A percentile compares a stretch with the other conserved stretches of the same genome.
Evolutionary conservation across 2,888 invertebrate genomes (phyloP).

Genomic region (Nomada lathburiana): DNA sequence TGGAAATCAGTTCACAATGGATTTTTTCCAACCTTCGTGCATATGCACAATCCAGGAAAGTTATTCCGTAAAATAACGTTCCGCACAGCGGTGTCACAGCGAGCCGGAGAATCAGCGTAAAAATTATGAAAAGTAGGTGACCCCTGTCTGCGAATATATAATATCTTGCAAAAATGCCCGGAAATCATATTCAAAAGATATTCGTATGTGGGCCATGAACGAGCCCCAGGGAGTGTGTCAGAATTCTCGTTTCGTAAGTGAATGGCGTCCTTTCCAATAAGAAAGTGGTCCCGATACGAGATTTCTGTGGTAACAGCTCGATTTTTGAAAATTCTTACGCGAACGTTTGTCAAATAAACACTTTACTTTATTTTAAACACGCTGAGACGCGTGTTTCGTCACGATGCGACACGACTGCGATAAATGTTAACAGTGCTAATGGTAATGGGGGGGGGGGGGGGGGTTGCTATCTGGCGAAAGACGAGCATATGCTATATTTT

Average conservation of each 20-base stretch:
- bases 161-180: constrained; percentile 25
- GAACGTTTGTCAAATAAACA: constrained; percentile 31
- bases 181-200: constrained; percentile 42
- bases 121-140: constrained; percentile 16
- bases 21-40: constrained; percentile 16
- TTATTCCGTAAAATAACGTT: not conserved
- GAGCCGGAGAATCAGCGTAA: not conserved
- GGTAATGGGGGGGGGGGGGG: too few species aligned
- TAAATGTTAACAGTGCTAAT: too few species aligned
- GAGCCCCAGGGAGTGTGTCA: constrained; percentile 80
- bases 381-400: too few species aligned
- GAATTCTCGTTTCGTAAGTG: constrained; percentile 66
- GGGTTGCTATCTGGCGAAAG: too few species aligned
- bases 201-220: constrained; percentile 76
- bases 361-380: not conserved
- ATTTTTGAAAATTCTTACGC: constrained; percentile 46
- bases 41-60: not conserved
- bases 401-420: too few species aligned
- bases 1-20: not conserved
- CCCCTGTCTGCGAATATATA: not conserved
- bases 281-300: constrained; percentile 77
- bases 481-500: not conserved
- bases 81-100: too few species aligned
- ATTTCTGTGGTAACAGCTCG: constrained; percentile 43
- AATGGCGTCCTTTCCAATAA: constrained; percentile 66